phyloP scores from a whole-genome alignment of 2,888 invertebrate species.

The Ectemnius cavifrons region DNA sequence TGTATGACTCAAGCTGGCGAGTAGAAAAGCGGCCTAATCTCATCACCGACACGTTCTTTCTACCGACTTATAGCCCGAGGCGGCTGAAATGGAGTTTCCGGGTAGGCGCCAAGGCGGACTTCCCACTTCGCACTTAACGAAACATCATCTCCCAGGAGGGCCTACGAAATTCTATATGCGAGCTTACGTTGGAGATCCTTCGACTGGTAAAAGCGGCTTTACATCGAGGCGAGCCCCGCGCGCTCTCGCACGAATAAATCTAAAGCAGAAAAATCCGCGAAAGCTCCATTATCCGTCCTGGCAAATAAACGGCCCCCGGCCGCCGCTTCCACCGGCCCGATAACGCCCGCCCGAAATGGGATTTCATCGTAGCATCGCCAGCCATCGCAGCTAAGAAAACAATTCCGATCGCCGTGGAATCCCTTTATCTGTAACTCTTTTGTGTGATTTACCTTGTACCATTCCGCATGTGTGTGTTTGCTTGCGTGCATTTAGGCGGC shows the following conservation, averaged over 20 bases:
- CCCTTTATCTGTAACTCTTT: constrained; percentile 1
- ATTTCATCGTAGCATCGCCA: background rate
- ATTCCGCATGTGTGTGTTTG: too few species aligned
- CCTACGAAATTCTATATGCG: constrained; percentile 41
- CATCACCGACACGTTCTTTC: constrained; percentile 52
- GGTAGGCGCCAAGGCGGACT: constrained; percentile 9
- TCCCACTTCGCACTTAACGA: constrained; percentile 34
- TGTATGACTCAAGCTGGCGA: constrained; percentile 52
- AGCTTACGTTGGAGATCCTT: constrained; percentile 13
- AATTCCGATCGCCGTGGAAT: constrained; percentile 2
- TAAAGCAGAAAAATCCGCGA: constrained; percentile 5
- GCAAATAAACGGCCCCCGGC: background rate
- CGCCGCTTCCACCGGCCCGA: background rate
- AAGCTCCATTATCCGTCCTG: constrained; percentile 7
- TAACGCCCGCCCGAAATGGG: background rate
- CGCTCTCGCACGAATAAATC: background rate
- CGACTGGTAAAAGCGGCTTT: constrained; percentile 6
- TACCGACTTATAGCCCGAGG: constrained; percentile 36
- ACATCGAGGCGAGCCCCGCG: background rate
- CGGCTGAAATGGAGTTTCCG: constrained; percentile 45
- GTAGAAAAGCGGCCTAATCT: constrained; percentile 56
- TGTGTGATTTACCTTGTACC: background rate
- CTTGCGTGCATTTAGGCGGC: too few species aligned
- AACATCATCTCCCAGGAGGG: constrained; percentile 36
- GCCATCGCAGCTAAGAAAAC: constrained; percentile 2